Evolutionary conservation across 1,140 invertebrate genomes (phyloP).

Genomic region (Heliconius hermathena): DNA sequence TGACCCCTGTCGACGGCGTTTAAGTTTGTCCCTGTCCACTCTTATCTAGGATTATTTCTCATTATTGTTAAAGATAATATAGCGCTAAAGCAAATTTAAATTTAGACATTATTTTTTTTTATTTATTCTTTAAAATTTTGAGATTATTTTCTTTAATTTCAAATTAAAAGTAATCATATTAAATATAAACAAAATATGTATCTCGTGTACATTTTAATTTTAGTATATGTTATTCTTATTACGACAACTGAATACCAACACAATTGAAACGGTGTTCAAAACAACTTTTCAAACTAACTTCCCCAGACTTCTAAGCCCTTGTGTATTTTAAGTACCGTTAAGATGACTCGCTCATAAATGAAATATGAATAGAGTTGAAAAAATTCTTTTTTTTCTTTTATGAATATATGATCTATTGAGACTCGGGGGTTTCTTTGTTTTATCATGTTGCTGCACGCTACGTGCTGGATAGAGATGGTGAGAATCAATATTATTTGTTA

Average conservation of each 20-base stretch:
- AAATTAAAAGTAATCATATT: too few relatives aligned
- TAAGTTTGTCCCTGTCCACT: conserved; percentile 59
- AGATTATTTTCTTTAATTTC: too few relatives aligned
- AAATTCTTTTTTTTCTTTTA: conserved; percentile 2
- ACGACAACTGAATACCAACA: background rate
- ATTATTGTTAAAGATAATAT: background rate
- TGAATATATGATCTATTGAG: conserved; percentile 6
- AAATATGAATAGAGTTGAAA: conserved; percentile 16
- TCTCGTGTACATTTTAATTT: too few relatives aligned
- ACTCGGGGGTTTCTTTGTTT: conserved; percentile 1
- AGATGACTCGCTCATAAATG: conserved; percentile 11
- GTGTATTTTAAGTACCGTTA: conserved; percentile 21
- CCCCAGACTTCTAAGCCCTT: conserved; percentile 15
- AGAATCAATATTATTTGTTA: background rate
- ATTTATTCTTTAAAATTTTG: too few relatives aligned
- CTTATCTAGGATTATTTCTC: conserved; percentile 38
- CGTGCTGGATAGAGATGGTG: background rate
- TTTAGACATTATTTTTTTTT: too few relatives aligned
- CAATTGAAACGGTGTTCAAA: conserved; percentile 12
- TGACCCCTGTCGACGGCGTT: conserved; percentile 51
- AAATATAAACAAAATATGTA: too few relatives aligned
- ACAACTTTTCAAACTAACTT: background rate
- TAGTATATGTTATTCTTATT: too few relatives aligned
- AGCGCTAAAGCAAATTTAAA: too few relatives aligned
- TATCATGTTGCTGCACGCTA: background rate